Base-by-base conservation (phyloP, 30 jellyfish, hydroid and myxozoan genomes). In the Chrysaora quinquecirrha region DNA sequence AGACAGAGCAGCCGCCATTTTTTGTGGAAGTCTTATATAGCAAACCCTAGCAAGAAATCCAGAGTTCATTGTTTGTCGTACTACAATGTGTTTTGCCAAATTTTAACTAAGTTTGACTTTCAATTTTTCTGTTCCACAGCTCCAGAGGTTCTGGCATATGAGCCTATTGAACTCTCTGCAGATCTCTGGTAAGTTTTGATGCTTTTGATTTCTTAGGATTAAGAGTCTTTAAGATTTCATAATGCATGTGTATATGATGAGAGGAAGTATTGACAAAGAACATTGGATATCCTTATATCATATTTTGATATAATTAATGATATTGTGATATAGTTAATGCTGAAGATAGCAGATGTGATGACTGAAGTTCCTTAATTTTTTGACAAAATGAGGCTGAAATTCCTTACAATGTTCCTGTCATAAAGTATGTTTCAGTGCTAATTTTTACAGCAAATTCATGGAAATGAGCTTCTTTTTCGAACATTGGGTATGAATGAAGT, bases 131-230 rank as follows among this genome's bases (percentile, higher is more conserved):
- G n/a, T n/a, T n/a, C 58, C 78, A 63, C 71, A 95, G 99, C 99
- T 0, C 99, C 99, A 23, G 99, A 95, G 76, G 96, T 95, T 0
- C 77, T 95, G 86, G 75, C 99, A 1, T 95, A 73, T 64, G 99
- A 95, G 69, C 88, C 99, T 30, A 78, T 95, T 32, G 90, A 95
- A 29, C 65, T 71, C 19, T 92, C 96, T 23, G 96, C 99, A 9
- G 99, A 95, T 66, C 33, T 95, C 96, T 95, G 99, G 99, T 95
- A 50, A 21, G 97, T 52, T 16, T 11, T 6, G 1, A 33, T 3
- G 54, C 24, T 82, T 9, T 43, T 9, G 20, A 7, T 14, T 30
- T n/a, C 21, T 65, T 11, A 2, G 33, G 9, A 3, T 30, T 9
- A 3, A 2, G 3, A 10, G 24, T 2, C 10, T 65, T 24, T 4